Evolutionary conservation across 2,888 invertebrate species (phyloP), one percentile per base, ranked within the genome.

Genomic region (Aleiodes testaceus): DNA sequence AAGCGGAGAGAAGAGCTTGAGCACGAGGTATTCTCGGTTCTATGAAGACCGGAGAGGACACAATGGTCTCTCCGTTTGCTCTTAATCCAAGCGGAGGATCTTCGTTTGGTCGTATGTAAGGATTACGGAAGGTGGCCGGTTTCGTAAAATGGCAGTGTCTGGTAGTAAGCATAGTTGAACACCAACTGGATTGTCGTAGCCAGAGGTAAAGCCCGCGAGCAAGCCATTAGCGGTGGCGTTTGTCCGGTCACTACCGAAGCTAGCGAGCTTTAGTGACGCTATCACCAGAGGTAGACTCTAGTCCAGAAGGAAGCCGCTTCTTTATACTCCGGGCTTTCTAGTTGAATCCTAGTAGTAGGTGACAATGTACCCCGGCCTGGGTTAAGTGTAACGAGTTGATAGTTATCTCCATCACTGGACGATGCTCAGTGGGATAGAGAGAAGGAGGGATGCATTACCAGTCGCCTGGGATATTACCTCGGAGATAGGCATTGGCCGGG

Each of bases 381-480:
- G 70, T 75, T 76, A 78, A 79, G 80, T 81, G 80, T 81, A 81
- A 83, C 81, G 80, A 81, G 81, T 78, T 79, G 80, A 84, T 84
- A 76, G 79, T 79, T 83, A 84, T 84, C 84, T 82, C 79, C 81
- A 81, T 82, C 79, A 77, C 44, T 45, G 70, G 14, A 63, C 63
- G 26, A 45, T 45, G 45, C 42, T 73, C 49, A 63, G 22, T 26
- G 36, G 74, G 77, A 72, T 74, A 69, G 68, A 72, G 66, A 65
- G 66, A 55, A 63, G 16, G 36, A 36, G 11, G 36, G 36, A 36
- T 36, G 36, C 36, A 36, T 36, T 52, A 55, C 55, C 44, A 63
- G 63, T 63, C 20, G n/a, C 5, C 44, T 59, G 18, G 45, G n/a
- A 42, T 42, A 59, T 53, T 30, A 50, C 14, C 36, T 11, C 53